Evolutionary conservation across 2,888 invertebrate genomes (phyloP).

Genomic region (Sabatieria punctata): DNA sequence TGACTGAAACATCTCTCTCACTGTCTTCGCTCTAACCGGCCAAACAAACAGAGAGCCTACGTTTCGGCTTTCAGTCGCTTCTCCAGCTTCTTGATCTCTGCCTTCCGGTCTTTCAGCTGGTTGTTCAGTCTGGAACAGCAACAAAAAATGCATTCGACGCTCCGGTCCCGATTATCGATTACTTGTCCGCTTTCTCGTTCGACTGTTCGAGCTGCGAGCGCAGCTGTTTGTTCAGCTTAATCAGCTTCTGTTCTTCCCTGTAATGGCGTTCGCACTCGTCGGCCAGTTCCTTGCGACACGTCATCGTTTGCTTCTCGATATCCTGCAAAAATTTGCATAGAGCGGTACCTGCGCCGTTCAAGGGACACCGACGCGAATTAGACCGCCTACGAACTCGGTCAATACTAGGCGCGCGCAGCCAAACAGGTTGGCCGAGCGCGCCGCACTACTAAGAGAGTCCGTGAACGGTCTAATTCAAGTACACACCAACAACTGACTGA

Average conservation of each 20-base stretch:
- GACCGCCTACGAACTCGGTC: no score
- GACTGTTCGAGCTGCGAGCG: slow-evolving; percentile 11
- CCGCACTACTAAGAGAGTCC: no score
- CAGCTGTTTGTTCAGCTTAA: slow-evolving; percentile 10
- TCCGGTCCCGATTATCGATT: not conserved
- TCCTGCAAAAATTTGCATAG: no score
- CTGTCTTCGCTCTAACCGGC: no score
- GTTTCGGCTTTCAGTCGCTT: slow-evolving; percentile 13
- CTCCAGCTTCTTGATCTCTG: slow-evolving; percentile 21
- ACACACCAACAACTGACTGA: no score
- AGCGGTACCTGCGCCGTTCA: no score
- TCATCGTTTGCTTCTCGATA: slow-evolving; percentile 14
- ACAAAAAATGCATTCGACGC: not conserved
- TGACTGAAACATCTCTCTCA: slow-evolving; percentile 6
- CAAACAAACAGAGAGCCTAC: no score
- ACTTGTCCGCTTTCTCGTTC: slow-evolving; percentile 10
- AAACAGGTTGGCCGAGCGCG: no score
- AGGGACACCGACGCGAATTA: no score
- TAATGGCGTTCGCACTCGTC: slow-evolving; percentile 12
- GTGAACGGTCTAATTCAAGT: no score
- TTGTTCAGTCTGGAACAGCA: slow-evolving; percentile 4
- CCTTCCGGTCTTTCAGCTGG: slow-evolving; percentile 15
- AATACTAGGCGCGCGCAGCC: no score
- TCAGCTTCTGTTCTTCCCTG: slow-evolving; percentile 11
- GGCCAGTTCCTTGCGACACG: slow-evolving; percentile 11